Evolutionary conservation across 2,797 vertebrate species (phyloP), one percentile per base, ranked within the genome.

Genomic region (Helicolenus hilgendorfi): DNA sequence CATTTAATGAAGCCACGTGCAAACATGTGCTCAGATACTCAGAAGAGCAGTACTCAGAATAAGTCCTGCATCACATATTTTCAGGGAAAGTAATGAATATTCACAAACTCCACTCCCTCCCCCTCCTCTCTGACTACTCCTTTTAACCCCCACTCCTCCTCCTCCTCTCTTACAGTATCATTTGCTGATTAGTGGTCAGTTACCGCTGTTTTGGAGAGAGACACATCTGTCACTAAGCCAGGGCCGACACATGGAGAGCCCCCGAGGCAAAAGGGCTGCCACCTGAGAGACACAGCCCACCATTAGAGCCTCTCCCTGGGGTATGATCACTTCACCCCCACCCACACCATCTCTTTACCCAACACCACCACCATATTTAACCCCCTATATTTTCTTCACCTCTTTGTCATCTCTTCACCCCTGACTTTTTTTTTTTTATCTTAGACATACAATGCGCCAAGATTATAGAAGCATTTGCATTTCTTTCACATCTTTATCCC

Each of bases 191-290:
- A 70, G 74, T 26, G 76, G 70, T 77, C 33, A 75, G 71, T 87
- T 75, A 86, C 64, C 81, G 72, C 73, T 76, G 55, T 67, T 82
- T 88, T 73, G 89, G 38, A 53, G 35, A 84, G 73, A 75, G 63
- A 79, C 81, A 87, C 91, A 95, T 94, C 94, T 95, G 94, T 92
- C 93, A 85, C 78, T 24, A 26, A 26, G 75, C 45, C 58, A 36
- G 58, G 58, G 14, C 18, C 3, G 60, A 88, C 93, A 90, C 84
- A 83, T 77, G 77, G 84, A 75, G 49, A 79, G 56, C 62, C 60
- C 67, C 73, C 0, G 15, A 79, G 80, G 84, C 70, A 4, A n/a
- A 59, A 69, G 63, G n/a, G 64, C 86, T 26, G 53, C 73, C 70
- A 77, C 74, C 72, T 80, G 75, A 87, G 84, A 80, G 65, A 55